These are phyloP conservation scores for Acanthurus leucopareius DNA, from an alignment of 2,797 vertebrate genomes.

Conservation along the genomic window DNA sequence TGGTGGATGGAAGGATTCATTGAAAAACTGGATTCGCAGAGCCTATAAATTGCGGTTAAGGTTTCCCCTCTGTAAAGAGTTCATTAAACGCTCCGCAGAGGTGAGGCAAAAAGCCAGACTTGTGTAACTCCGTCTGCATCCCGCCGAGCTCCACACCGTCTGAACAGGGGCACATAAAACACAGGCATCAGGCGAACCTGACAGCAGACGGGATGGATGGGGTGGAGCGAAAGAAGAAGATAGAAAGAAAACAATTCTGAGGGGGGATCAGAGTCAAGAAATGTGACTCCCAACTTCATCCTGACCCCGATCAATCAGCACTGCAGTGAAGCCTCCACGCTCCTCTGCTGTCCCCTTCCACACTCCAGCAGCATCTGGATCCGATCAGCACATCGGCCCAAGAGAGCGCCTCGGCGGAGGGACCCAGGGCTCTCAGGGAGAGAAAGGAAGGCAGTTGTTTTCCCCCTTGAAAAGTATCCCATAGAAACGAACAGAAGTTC, in stretches of 20 bases:
- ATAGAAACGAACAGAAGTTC: slow-evolving; percentile 50
- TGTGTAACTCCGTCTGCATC: slow-evolving; percentile 33
- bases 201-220: slow-evolving; percentile 43
- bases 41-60: slow-evolving; percentile 57
- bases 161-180: slow-evolving; percentile 51
- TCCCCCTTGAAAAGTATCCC: slow-evolving; percentile 41
- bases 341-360: slow-evolving; percentile 59
- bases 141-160: slow-evolving; percentile 20
- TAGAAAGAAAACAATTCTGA: slow-evolving; percentile 7
- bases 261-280: slow-evolving; percentile 46
- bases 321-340: slow-evolving; percentile 48
- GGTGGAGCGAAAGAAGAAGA: slow-evolving; percentile 6
- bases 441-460: slow-evolving; percentile 43
- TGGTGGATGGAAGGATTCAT: slow-evolving; percentile 32
- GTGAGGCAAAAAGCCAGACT: slow-evolving; percentile 59
- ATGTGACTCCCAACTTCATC: slow-evolving; percentile 64
- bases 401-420: slow-evolving; percentile 60
- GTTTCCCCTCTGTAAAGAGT: slow-evolving; percentile 61
- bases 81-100: slow-evolving; percentile 68
- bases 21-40: slow-evolving; percentile 37
- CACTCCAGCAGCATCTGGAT: slow-evolving; percentile 81
- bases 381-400: slow-evolving; percentile 68
- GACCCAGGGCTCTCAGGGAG: slow-evolving; percentile 77
- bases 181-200: slow-evolving; percentile 41
- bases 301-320: slow-evolving; percentile 74